These are phyloP conservation scores for Campaea margaritaria DNA, from an alignment of 2,888 invertebrate species.

Conservation along the genomic window DNA sequence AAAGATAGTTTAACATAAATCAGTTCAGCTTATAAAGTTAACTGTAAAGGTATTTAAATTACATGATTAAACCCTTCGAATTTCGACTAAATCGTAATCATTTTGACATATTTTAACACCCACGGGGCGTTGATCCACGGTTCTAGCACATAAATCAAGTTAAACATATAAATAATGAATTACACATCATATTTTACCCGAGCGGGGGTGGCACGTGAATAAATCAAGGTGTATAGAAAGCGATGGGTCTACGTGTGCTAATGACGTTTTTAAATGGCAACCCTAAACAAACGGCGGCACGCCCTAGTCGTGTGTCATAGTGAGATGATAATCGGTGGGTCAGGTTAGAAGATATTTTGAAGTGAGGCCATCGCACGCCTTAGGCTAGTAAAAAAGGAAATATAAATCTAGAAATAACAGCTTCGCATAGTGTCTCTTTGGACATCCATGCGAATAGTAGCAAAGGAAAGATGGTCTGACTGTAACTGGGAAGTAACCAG, in stretches of 20 bases:
- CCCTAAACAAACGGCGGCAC: slow-evolving; percentile 43
- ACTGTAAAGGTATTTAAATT: too few relatives aligned
- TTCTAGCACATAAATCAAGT: slow-evolving; percentile 33
- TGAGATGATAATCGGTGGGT: neutral
- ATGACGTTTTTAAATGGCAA: slow-evolving; percentile 61
- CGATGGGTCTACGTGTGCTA: slow-evolving; percentile 49
- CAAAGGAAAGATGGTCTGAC: too few relatives aligned
- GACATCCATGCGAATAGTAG: too few relatives aligned
- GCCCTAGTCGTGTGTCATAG: slow-evolving; percentile 25
- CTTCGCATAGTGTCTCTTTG: too few relatives aligned
- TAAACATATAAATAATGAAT: slow-evolving; percentile 52
- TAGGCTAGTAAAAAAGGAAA: too few relatives aligned
- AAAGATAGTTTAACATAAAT: too few relatives aligned
- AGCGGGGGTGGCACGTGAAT: slow-evolving; percentile 45
- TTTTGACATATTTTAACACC: slow-evolving; percentile 29
- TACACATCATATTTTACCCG: slow-evolving; percentile 50
- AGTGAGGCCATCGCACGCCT: too few relatives aligned
- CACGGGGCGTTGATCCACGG: slow-evolving; percentile 8
- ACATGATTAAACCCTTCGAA: neutral
- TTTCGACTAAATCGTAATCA: too few relatives aligned
- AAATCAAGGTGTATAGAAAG: slow-evolving; percentile 51
- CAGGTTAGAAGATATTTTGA: too few relatives aligned
- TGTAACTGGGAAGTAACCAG: too few relatives aligned
- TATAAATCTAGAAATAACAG: too few relatives aligned
- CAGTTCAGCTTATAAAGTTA: too few relatives aligned